A percentile compares a stretch with the other conserved stretches of the same genome.
phyloP scores from a whole-genome alignment of 2,888 invertebrate genomes.

The Conistra vaccinii region DNA sequence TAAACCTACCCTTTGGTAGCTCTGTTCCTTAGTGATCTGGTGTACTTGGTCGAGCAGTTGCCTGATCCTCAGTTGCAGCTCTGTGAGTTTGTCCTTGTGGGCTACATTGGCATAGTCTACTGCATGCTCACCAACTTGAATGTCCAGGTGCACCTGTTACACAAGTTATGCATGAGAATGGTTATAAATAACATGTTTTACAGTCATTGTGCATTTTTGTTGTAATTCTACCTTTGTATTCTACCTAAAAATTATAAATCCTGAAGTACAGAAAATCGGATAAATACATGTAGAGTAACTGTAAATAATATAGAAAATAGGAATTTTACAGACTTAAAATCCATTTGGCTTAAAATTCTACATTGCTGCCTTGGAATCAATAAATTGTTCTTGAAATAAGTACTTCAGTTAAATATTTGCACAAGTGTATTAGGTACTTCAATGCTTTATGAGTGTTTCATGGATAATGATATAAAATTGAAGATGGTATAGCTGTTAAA shows the following conservation, averaged over 20 bases:
- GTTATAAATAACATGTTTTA: not conserved
- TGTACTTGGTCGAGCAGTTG: slow-evolving; percentile 99
- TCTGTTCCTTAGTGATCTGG: slow-evolving; percentile 99
- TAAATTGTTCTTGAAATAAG: not conserved
- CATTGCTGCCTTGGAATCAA: not conserved
- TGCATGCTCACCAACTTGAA: slow-evolving; percentile 99
- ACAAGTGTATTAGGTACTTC: slow-evolving; percentile 47
- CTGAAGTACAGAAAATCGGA: not conserved
- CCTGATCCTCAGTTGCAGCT: slow-evolving; percentile 97
- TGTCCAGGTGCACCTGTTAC: slow-evolving; percentile 97
- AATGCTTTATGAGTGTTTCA: not conserved
- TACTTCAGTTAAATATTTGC: slow-evolving; percentile 37
- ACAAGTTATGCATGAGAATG: slow-evolving; percentile 6
- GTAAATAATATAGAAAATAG: too few relatives aligned
- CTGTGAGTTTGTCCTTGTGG: slow-evolving; percentile 98
- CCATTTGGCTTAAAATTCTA: not conserved
- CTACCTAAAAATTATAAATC: too few relatives aligned
- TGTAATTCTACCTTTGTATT: not conserved
- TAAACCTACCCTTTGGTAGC: slow-evolving; percentile 96
- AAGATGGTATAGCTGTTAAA: not conserved
- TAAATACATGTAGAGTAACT: too few relatives aligned
- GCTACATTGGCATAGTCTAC: slow-evolving; percentile 99
- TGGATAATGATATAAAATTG: not conserved
- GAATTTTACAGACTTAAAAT: not conserved
- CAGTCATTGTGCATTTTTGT: not conserved